These are phyloP conservation scores for Rhopalosiphum maidis DNA, from an alignment of 1,140 invertebrate genomes.

Conservation along the genomic window DNA sequence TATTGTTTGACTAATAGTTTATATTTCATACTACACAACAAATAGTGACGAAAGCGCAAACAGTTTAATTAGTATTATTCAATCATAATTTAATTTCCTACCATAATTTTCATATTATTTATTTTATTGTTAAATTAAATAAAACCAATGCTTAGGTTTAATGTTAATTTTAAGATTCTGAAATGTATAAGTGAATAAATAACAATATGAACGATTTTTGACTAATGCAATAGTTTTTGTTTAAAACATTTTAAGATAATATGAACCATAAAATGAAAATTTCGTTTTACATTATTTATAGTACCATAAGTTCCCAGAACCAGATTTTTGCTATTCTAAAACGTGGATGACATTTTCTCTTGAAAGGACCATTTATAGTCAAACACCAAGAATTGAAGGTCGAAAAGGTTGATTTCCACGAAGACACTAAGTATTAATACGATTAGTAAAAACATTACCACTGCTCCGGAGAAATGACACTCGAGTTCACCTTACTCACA, in stretches of 20 bases:
- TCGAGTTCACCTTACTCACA: background rate
- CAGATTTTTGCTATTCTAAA: background rate
- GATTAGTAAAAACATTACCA: background rate
- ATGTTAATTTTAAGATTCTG: too few relatives aligned
- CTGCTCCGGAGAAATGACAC: background rate
- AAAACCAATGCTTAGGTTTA: background rate
- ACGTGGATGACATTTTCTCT: background rate
- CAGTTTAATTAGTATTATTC: background rate
- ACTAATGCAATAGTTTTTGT: background rate
- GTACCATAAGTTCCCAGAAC: background rate
- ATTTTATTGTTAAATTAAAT: background rate
- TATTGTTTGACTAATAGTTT: background rate
- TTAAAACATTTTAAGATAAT: background rate
- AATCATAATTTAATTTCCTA: background rate
- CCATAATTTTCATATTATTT: background rate
- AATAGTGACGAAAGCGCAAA: background rate
- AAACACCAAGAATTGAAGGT: background rate
- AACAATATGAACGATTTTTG: background rate
- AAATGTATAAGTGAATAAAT: too few relatives aligned
- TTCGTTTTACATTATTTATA: background rate
- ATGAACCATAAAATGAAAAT: background rate
- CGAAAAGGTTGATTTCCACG: background rate
- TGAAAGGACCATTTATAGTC: background rate
- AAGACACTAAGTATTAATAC: background rate
- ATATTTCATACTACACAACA: background rate